Evolutionary conservation across 2,797 vertebrate species (phyloP).

Genomic region (Chlorospingus flavigularis): DNA sequence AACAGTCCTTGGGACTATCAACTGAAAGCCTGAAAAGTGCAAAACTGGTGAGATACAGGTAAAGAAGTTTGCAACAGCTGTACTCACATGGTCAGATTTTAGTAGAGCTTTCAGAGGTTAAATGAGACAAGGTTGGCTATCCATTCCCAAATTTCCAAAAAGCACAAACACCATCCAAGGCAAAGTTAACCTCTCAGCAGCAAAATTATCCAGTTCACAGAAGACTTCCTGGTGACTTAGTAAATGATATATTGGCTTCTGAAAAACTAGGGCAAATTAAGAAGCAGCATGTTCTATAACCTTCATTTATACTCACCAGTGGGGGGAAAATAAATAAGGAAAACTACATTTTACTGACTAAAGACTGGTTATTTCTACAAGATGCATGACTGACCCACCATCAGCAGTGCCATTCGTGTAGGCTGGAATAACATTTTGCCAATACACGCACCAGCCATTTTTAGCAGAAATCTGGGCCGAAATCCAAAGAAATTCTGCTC

Average conservation of each 20-base stretch:
- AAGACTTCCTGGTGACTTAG: background rate
- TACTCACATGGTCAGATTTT: background rate
- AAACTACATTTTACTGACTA: background rate
- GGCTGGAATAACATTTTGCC: constrained; percentile 1
- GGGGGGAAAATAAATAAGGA: background rate
- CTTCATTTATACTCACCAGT: background rate
- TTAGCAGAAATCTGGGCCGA: background rate
- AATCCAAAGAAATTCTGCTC: constrained; percentile 3
- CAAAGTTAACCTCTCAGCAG: background rate
- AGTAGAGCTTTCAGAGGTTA: background rate
- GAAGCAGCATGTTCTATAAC: background rate
- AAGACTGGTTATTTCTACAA: background rate
- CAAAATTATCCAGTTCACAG: background rate
- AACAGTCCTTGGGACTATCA: background rate
- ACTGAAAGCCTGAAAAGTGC: background rate
- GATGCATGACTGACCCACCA: background rate
- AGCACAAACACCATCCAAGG: background rate
- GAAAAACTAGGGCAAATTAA: background rate
- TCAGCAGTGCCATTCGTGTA: background rate
- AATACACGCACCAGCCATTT: background rate
- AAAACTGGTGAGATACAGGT: background rate
- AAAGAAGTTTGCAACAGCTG: background rate
- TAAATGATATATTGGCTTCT: background rate
- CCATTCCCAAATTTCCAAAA: background rate
- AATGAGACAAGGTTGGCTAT: background rate